A percentile compares a stretch with the other conserved stretches of the same genome.
Evolutionary conservation across 2,113 vertebrate species (phyloP).

Genomic region (Hydrolagus affinis): DNA sequence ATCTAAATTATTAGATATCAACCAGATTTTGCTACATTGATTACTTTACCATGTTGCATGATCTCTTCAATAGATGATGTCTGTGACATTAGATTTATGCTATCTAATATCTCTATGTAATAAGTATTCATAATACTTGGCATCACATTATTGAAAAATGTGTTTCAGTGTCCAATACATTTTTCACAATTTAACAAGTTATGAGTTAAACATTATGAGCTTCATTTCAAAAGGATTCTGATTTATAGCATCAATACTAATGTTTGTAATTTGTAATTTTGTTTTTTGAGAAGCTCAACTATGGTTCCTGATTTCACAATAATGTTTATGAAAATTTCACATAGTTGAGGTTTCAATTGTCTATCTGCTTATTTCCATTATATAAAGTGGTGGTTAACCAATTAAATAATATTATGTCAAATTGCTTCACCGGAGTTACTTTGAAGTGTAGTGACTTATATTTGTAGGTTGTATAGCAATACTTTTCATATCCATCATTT

Average conservation of each 20-base stretch:
- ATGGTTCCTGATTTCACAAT: neutral
- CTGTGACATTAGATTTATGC: neutral
- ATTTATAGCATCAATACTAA: neutral
- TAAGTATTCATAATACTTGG: neutral
- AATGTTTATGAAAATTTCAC: neutral
- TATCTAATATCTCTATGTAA: neutral
- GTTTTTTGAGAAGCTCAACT: neutral
- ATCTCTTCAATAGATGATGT: too few species aligned
- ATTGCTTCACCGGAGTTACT: too few species aligned
- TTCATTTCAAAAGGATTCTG: neutral
- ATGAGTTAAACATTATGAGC: too few species aligned
- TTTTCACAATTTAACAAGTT: neutral
- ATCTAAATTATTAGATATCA: too few species aligned
- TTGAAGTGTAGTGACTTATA: too few species aligned
- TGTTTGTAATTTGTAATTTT: too few species aligned
- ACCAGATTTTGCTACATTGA: too few species aligned
- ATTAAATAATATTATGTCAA: too few species aligned
- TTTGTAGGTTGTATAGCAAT: neutral
- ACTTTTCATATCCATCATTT: neutral
- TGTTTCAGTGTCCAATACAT: neutral
- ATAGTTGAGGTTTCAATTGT: neutral
- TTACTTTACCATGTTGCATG: too few species aligned
- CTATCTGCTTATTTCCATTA: too few species aligned
- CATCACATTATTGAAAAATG: neutral
- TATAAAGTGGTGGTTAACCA: too few species aligned